Base-by-base conservation (phyloP, 2,888 invertebrate species). In the Blastobasis adustella region DNA sequence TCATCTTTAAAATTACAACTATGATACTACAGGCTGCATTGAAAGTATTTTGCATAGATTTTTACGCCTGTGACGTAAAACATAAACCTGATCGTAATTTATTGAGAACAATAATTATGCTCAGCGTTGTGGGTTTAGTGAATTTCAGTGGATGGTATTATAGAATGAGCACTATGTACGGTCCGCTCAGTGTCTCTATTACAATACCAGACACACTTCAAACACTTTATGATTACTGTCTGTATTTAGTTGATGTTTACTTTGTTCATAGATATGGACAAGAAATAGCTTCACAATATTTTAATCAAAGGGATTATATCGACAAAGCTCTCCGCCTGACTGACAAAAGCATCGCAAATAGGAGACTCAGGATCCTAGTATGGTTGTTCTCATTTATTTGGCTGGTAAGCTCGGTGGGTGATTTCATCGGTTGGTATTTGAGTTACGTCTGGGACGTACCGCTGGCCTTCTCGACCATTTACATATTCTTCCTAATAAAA, bases 401-500 rank as follows among this genome's bases (percentile, higher is more conserved):
- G 81, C 9, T 63, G 2, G 37, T 58, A 1, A 71, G 63, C 49
- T 72, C 74, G 5, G 9, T 56, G 3, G 63, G 64, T 9, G 85
- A 85, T 57, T 75, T 67, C 42, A 55, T 51, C 10, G 71, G 76
- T 2, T 84, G 84, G 84, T 49, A 51, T 5, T 4, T 72, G 2
- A 67, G 58, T 37, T 76, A 65, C 45, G 79, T 74, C 37, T 66
- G 65, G 58, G 37, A 58, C 5, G 54, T 55, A 6, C 69, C 84
- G 1, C 36, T 63, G 0, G 42, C 65, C 0, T 79, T 71, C 57
- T 61, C 70, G 0, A 36, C 72, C 6, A 51, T 71, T 5, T 82
- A 82, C 54, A 37, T 80, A 4, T 82, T 70, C 60, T 55, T 81
- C 23, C 63, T 76, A n/a, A 71, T 82, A 42, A 85, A 83, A 69